A percentile compares a stretch with the other conserved stretches of the same genome.
Conservation (phyloP, 2,113 vertebrate species). For the Oncorhynchus nerka region DNA sequence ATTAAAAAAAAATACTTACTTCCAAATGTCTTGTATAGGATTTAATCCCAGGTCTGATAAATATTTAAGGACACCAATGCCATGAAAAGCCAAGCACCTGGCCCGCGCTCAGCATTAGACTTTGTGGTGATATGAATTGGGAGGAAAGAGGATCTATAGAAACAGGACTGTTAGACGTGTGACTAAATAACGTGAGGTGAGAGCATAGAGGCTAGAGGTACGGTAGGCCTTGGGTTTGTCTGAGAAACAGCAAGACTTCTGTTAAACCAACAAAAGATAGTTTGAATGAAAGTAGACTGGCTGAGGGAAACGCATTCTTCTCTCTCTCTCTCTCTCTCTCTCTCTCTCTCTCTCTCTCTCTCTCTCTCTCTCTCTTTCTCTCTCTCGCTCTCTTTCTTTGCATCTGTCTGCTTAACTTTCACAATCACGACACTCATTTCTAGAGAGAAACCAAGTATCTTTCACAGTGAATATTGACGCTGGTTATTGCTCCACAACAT, state of each 20-base stretch:
- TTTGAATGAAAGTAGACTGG: slow-evolving; percentile 41
- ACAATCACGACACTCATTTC: too few relatives aligned
- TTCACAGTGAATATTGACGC: neutral
- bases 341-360: too few relatives aligned
- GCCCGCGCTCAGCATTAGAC: slow-evolving; percentile 23
- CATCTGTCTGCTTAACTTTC: neutral
- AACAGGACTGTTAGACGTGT: slow-evolving; percentile 33
- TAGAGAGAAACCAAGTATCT: slow-evolving; percentile 11
- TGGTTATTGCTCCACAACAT: too few relatives aligned
- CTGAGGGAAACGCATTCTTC: too few relatives aligned
- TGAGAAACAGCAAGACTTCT: slow-evolving; percentile 33
- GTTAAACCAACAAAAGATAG: slow-evolving; percentile 39
- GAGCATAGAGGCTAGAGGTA: slow-evolving; percentile 22
- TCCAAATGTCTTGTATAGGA: too few relatives aligned
- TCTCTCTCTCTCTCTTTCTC: neutral
- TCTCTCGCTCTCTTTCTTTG: neutral
- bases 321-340: too few relatives aligned
- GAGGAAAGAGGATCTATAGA: slow-evolving; percentile 4
- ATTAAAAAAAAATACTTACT: too few relatives aligned
- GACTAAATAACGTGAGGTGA: slow-evolving; percentile 52
- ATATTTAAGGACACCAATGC: slow-evolving; percentile 50
- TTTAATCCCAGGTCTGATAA: neutral
- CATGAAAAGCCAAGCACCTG: slow-evolving; percentile 47
- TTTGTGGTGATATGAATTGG: too few relatives aligned
- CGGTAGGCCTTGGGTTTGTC: slow-evolving; percentile 22